Evolutionary conservation across 2,113 vertebrate species (phyloP), one percentile per base, ranked within the genome.

Genomic region (Cololabis saira): DNA sequence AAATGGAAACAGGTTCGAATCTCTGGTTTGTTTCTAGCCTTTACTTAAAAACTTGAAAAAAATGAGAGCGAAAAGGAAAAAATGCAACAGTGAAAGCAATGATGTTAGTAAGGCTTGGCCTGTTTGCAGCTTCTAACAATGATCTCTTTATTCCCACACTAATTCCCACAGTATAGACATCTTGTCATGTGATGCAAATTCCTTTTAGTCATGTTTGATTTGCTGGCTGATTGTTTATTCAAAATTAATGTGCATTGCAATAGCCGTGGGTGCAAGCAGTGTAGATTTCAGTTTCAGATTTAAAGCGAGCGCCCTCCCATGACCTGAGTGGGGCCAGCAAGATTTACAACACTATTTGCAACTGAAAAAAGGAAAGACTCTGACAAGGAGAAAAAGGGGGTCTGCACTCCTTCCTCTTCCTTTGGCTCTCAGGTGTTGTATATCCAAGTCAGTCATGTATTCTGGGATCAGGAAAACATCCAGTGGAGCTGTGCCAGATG

Each of bases 391-490:
- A 30, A 61, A 24, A 14, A 5, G 10, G 13, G 22, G 37, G n/a
- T 47, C 65, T 53, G n/a, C 27, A 0, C 41, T 27, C 15, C 14
- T 54, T 44, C 5, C 45, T 65, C 65, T 68, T 44, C 5, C 45
- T 65, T 67, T 68, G 19, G 72, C 65, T 83, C 67, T 71, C 64
- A 71, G 73, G 76, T 85, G 72, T 74, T 86, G 67, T 87, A 73
- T 74, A 69, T 76, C 56, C 24, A 52, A 76, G 47, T 71, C 52
- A 27, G 44, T 64, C 65, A 78, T 69, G 74, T 45, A 75, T 73
- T 44, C 45, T 49, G 37, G 41, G 43, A 69, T 79, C 56, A 63
- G 59, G 53, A 55, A 61, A 53, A 50, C 74, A 42, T 75, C 63
- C 67, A 61, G 67, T 50, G 64, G 70, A 72, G 67, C 52, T 47